Evolutionary conservation across 2,888 invertebrate genomes (phyloP).

Genomic region (Drosophila melanocephala): DNA sequence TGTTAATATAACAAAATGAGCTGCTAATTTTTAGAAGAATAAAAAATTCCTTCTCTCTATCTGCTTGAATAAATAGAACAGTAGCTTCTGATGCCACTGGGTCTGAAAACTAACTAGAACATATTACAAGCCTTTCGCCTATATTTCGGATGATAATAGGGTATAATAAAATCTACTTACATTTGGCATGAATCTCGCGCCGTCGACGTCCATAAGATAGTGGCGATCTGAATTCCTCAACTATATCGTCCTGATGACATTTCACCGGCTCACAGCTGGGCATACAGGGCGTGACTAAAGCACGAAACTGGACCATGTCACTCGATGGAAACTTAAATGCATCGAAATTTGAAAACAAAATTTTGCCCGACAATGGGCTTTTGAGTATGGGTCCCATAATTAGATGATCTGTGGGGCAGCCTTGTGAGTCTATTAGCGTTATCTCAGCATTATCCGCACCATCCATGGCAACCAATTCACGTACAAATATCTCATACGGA

Average conservation of each 20-base stretch:
- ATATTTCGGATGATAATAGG: not conserved
- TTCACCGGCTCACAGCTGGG: conserved; percentile 96
- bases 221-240: conserved; percentile 91
- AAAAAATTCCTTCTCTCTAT: not conserved
- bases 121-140: not conserved
- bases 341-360: conserved; percentile 95
- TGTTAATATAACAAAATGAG: not conserved
- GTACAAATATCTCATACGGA: conserved; percentile 97
- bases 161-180: conserved; percentile 1
- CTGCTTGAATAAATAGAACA: not conserved
- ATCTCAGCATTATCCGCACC: conserved; percentile 97
- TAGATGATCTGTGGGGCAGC: conserved; percentile 96
- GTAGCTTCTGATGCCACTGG: not conserved
- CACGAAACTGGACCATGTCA: conserved; percentile 97
- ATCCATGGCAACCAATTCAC: conserved; percentile 97
- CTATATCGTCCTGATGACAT: conserved; percentile 89
- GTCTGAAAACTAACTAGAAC: not conserved
- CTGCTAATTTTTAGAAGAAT: not conserved
- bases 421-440: conserved; percentile 94
- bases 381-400: conserved; percentile 96
- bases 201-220: conserved; percentile 91
- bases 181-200: conserved; percentile 10
- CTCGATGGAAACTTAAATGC: conserved; percentile 98
- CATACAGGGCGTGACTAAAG: conserved; percentile 96
- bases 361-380: conserved; percentile 91